phyloP scores from a whole-genome alignment of 2,113 vertebrate genomes.

The Pycnonotus jocosus region DNA sequence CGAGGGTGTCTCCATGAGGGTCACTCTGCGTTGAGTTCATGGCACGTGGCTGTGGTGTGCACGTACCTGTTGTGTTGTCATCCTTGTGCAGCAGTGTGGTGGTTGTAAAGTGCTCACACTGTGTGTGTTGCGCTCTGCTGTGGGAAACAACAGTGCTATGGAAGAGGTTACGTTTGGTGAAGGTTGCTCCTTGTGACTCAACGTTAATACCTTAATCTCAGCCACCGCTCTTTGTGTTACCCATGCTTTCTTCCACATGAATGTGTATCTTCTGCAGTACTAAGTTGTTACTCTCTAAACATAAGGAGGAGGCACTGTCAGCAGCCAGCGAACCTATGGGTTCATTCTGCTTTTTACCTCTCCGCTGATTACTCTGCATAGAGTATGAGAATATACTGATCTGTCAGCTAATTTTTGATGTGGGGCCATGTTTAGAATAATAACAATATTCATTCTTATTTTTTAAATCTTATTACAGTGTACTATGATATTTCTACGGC shows the following conservation, averaged over 20 bases:
- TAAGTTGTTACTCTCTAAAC: not conserved
- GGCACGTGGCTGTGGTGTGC: rapidly evolving
- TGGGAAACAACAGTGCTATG: rapidly evolving
- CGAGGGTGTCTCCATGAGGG: not conserved
- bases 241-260: rapidly evolving
- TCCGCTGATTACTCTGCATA: not conserved
- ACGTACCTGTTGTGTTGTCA: rapidly evolving
- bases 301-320: not conserved
- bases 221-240: not conserved
- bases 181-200: not conserved
- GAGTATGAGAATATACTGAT: not conserved
- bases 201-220: not conserved
- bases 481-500: slow-evolving; percentile 96
- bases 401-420: not conserved
- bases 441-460: not conserved
- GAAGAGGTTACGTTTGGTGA: not conserved
- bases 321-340: not conserved
- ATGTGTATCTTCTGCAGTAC: not conserved
- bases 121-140: not conserved
- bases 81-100: rapidly evolving
- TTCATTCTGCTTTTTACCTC: not conserved
- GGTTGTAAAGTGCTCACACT: not conserved
- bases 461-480: slow-evolving; percentile 71
- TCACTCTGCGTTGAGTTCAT: not conserved
- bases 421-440: not conserved